phyloP scores from a whole-genome alignment of 2,797 vertebrate species.

The Simalia tracyae region DNA sequence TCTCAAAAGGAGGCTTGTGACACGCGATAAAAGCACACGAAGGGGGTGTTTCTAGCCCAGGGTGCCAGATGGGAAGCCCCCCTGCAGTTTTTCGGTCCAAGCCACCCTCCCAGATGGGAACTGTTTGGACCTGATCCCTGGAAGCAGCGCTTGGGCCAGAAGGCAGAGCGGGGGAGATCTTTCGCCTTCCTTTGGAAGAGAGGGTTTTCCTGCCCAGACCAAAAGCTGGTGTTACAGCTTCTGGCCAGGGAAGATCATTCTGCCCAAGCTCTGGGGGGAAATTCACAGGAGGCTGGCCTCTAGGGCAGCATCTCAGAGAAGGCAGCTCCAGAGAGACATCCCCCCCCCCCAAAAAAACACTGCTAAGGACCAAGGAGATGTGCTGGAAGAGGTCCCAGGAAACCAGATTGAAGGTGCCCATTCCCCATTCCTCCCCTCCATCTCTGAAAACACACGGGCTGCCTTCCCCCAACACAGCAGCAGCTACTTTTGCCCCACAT shows the following conservation, averaged over 20 bases:
- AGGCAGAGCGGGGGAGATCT: not conserved
- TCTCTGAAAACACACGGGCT: not conserved
- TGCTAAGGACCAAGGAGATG: not conserved
- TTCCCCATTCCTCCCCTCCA: not conserved
- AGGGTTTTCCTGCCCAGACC: not conserved
- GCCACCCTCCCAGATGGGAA: not conserved
- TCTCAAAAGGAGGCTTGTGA: not conserved
- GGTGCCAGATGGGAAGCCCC: too few species aligned
- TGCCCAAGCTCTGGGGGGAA: not conserved
- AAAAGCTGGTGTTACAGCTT: not conserved
- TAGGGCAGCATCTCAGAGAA: not conserved
- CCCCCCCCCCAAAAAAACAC: not conserved
- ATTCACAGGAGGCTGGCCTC: too few species aligned
- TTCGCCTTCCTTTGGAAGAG: not conserved
- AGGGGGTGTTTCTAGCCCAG: too few species aligned
- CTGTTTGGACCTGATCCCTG: not conserved
- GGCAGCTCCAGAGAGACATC: not conserved
- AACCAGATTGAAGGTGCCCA: not conserved
- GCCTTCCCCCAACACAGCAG: not conserved
- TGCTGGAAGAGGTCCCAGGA: too few species aligned
- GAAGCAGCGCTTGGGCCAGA: not conserved
- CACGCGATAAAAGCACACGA: too few species aligned
- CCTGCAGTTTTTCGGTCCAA: not conserved
- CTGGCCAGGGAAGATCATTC: too few species aligned
- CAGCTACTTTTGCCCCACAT: not conserved